Conservation (phyloP, 2,113 vertebrate genomes). For the Trachemys scripta region DNA sequence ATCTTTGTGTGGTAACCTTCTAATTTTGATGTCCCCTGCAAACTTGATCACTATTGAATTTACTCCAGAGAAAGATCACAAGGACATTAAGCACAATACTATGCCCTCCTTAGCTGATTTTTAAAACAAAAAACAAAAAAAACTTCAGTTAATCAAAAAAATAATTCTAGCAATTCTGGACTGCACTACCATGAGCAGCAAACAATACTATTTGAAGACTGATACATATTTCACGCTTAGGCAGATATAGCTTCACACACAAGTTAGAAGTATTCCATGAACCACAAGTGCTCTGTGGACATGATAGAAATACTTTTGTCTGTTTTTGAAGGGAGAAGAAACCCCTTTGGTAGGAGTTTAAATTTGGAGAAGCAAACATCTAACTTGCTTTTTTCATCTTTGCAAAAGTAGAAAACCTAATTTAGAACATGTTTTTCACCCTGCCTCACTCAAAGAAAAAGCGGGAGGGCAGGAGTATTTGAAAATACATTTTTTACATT, state of each 20-base stretch:
- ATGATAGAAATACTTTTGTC: background rate
- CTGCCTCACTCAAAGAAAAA: background rate
- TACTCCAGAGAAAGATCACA: background rate
- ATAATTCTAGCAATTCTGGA: background rate
- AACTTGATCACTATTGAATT: background rate
- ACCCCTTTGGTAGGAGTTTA: background rate
- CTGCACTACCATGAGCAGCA: background rate
- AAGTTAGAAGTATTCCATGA: background rate
- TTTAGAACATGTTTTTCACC: background rate
- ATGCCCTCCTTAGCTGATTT: background rate
- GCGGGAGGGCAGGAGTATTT: background rate
- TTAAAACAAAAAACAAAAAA: too few relatives aligned
- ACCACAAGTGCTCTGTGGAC: background rate
- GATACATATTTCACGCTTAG: background rate
- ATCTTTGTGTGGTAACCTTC: background rate
- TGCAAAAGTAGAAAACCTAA: background rate
- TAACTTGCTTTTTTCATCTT: background rate
- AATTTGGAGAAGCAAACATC: background rate
- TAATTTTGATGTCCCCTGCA: fast-evolving
- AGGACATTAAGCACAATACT: background rate
- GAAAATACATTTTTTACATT: background rate
- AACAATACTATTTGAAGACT: background rate
- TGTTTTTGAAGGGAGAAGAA: slow-evolving; percentile 5
- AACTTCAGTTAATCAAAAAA: background rate
- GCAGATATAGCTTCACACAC: background rate